phyloP scores from a whole-genome alignment of 2,113 vertebrate genomes.

The Thalassoma bifasciatum region DNA sequence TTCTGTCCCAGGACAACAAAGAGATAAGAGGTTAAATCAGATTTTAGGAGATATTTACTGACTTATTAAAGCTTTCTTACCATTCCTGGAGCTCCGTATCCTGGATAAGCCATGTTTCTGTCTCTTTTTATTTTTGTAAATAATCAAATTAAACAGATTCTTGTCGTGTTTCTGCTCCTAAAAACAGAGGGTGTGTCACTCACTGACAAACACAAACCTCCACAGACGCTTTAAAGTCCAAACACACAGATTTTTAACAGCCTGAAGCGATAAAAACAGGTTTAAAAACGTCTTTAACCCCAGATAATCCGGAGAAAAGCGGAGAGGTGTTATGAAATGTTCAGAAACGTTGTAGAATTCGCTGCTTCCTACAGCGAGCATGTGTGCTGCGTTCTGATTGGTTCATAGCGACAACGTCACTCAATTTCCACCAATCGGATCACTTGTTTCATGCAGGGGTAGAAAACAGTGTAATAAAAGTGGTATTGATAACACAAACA shows the following conservation, averaged over 20 bases:
- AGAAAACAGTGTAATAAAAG: too few relatives aligned
- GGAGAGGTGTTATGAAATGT: not conserved
- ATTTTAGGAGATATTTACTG: not conserved
- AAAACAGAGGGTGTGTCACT: slow-evolving; percentile 21
- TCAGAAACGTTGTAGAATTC: not conserved
- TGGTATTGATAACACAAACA: too few relatives aligned
- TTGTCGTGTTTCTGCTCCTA: not conserved
- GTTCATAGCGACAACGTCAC: slow-evolving; percentile 15
- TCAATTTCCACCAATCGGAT: not conserved
- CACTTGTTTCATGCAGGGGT: too few relatives aligned
- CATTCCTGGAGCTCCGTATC: slow-evolving; percentile 71
- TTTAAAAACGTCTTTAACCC: fast-evolving
- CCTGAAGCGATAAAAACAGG: not conserved
- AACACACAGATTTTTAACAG: fast-evolving
- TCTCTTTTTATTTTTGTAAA: too few relatives aligned
- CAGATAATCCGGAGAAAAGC: not conserved
- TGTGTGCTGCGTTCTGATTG: not conserved
- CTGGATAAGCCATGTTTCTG: slow-evolving; percentile 68
- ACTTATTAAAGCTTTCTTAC: slow-evolving; percentile 42
- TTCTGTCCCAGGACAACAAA: not conserved
- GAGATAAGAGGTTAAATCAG: not conserved
- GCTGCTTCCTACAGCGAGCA: not conserved
- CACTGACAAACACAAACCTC: fast-evolving
- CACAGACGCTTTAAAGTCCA: fast-evolving
- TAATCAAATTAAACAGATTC: not conserved